These are phyloP conservation scores for Sphaerophoria rueppellii DNA, from an alignment of 2,888 invertebrate species.

Conservation along the genomic window DNA sequence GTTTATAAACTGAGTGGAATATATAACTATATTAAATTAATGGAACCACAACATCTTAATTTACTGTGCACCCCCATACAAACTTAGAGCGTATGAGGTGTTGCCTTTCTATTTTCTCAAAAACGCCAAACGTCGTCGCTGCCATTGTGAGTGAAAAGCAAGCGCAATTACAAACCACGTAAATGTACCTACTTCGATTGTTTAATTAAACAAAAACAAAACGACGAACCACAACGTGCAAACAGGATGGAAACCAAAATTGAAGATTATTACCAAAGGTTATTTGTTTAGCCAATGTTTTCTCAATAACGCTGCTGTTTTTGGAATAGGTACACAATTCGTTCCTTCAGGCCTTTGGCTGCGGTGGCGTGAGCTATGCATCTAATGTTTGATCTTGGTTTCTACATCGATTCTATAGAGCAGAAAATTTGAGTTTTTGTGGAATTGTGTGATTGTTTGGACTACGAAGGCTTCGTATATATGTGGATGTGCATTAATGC, in stretches of 20 bases:
- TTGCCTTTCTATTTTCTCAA: no score
- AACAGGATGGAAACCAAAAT: constrained; percentile 55
- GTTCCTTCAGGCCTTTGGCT: not conserved
- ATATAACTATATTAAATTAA: no score
- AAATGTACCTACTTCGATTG: no score
- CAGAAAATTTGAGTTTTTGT: no score
- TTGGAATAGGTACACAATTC: constrained; percentile 28
- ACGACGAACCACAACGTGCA: not conserved
- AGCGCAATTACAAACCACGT: no score
- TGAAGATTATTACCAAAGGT: constrained; percentile 69
- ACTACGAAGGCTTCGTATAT: not conserved
- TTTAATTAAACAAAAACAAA: not conserved
- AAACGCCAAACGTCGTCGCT: no score
- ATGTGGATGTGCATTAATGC: constrained; percentile 8
- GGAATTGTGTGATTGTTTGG: no score
- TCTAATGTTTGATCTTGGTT: not conserved
- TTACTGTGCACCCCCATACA: no score
- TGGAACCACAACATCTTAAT: no score
- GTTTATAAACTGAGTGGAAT: no score
- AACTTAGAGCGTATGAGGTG: no score
- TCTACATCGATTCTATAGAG: not conserved
- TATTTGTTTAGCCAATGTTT: constrained; percentile 69
- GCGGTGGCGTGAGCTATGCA: not conserved
- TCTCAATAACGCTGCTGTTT: constrained; percentile 55
- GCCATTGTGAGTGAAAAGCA: no score